Percentiles rank a stretch among this genome's conserved stretches.
phyloP scores from a whole-genome alignment of 2,113 vertebrate genomes.

The Cacatua alba region DNA sequence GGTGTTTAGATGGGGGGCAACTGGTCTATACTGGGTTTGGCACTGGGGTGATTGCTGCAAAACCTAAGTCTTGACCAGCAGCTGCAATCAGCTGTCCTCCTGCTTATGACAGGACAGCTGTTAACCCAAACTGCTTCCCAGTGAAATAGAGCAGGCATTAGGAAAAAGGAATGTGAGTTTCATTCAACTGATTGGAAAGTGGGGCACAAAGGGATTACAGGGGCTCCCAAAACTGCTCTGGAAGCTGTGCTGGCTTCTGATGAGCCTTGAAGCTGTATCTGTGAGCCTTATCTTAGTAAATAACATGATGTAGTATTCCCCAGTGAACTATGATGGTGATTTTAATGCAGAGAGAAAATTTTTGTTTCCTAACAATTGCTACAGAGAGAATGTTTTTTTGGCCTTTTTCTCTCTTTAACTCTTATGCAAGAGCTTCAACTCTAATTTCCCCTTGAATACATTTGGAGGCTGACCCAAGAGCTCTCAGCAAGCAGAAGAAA shows the following conservation, averaged over 20 bases:
- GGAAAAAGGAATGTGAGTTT: background rate
- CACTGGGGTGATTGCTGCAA: background rate
- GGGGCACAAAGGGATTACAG: background rate
- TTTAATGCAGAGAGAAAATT: background rate
- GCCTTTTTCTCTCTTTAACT: background rate
- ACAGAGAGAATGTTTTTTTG: background rate
- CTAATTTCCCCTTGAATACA: slow-evolving; percentile 16
- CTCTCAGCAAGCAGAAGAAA: slow-evolving; percentile 43
- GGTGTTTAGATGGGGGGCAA: background rate
- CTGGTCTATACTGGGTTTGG: background rate
- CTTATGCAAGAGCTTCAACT: slow-evolving; percentile 5
- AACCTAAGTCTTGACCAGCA: background rate
- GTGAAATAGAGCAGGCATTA: background rate
- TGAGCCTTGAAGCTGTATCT: background rate
- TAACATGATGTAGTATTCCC: background rate
- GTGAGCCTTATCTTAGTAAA: background rate
- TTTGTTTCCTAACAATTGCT: background rate
- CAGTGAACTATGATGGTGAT: background rate
- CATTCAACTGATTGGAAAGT: background rate
- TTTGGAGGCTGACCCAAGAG: slow-evolving; percentile 33
- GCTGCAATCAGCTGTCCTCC: background rate
- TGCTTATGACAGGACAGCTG: background rate
- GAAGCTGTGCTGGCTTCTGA: background rate
- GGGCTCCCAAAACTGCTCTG: background rate
- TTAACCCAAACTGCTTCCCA: background rate